Evolutionary conservation across 2,797 vertebrate species (phyloP).

Genomic region (Peromyscus attwateri): DNA sequence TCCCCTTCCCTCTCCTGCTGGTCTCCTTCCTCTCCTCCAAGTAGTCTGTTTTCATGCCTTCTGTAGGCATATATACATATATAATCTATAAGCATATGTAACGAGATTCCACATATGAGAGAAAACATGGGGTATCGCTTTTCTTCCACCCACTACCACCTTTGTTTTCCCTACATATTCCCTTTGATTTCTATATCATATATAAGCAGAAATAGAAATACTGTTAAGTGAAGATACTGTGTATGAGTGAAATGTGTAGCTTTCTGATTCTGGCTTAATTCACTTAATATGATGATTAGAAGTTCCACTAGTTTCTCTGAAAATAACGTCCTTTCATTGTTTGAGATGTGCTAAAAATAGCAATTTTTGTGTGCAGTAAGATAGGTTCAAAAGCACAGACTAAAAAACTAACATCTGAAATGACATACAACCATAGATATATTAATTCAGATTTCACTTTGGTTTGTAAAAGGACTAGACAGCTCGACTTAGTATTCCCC

Average conservation of each 20-base stretch:
- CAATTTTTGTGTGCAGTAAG: neutral
- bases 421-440: neutral
- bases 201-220: neutral
- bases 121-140: neutral
- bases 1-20: neutral
- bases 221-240: neutral
- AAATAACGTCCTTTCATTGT: neutral
- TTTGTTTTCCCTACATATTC: neutral
- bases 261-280: neutral
- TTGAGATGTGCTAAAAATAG: neutral
- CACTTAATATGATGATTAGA: neutral
- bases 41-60: neutral
- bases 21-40: neutral
- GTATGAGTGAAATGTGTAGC: neutral
- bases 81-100: neutral
- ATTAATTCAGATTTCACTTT: neutral
- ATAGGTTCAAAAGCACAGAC: neutral
- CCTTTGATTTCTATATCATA: neutral
- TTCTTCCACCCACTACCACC: neutral
- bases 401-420: neutral
- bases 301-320: neutral
- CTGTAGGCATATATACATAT: neutral
- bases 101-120: neutral
- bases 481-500: neutral
- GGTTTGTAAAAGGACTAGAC: neutral